These are phyloP conservation scores for Crioceris asparagi DNA, from an alignment of 2,888 invertebrate species.

Conservation along the genomic window DNA sequence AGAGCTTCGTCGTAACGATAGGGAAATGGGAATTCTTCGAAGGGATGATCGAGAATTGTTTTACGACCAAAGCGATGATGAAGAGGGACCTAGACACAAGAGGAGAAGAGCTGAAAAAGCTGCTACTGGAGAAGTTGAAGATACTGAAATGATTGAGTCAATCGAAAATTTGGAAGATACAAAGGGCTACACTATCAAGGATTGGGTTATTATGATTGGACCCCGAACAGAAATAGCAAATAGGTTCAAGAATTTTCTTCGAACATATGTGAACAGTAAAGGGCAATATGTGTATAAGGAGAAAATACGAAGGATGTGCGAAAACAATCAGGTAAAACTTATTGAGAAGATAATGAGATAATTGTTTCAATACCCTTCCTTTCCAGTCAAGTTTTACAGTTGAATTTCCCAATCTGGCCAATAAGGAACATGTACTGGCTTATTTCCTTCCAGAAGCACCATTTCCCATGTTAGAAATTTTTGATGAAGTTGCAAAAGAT, in stretches of 20 bases:
- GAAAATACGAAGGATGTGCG: conserved; percentile 89
- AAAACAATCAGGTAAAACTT: conserved; percentile 57
- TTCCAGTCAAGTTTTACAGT: conserved; percentile 71
- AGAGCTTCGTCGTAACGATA: conserved; percentile 75
- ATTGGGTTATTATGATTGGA: conserved; percentile 95
- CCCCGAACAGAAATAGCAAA: conserved; percentile 94
- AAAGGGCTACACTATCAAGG: conserved; percentile 86
- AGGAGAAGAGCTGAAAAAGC: conserved; percentile 79
- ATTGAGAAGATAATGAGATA: conserved; percentile 4
- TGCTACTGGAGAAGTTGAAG: conserved; percentile 69
- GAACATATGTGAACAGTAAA: conserved; percentile 79
- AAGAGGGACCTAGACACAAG: conserved; percentile 49
- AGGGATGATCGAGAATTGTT: conserved; percentile 77
- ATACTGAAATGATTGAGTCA: conserved; percentile 78
- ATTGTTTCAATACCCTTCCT: conserved; percentile 9
- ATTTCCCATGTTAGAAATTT: conserved; percentile 90
- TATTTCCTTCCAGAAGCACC: conserved; percentile 98
- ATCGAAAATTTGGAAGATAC: conserved; percentile 98
- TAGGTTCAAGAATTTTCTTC: conserved; percentile 81
- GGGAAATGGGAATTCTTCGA: conserved; percentile 45
- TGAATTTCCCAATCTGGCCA: conserved; percentile 84
- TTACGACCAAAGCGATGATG: conserved; percentile 49
- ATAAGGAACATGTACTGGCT: conserved; percentile 85
- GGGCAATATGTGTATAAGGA: conserved; percentile 86
- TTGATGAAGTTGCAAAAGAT: conserved; percentile 89